These are phyloP conservation scores for Xestia ashworthii DNA, from an alignment of 2,888 invertebrate species.

Conservation along the genomic window DNA sequence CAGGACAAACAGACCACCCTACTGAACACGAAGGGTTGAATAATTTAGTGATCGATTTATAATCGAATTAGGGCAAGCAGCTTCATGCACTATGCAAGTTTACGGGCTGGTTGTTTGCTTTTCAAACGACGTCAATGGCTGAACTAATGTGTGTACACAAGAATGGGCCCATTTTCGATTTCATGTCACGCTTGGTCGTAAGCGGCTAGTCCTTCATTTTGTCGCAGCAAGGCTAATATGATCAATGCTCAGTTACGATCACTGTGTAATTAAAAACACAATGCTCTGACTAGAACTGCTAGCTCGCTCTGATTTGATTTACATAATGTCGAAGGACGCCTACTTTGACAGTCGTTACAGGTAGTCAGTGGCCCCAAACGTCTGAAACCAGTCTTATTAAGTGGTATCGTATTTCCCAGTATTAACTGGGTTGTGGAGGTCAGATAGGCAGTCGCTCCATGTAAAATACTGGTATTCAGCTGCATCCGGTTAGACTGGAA, in stretches of 20 bases:
- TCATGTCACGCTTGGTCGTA: no score
- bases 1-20: not conserved
- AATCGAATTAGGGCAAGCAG: not conserved
- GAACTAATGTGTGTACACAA: not conserved
- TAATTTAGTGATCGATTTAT: conserved; percentile 18
- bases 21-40: not conserved
- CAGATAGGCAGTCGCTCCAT: no score
- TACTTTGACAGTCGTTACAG: no score
- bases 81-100: not conserved
- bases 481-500: no score
- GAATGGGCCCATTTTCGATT: not conserved
- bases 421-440: no score
- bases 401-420: no score
- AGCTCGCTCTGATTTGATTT: no score
- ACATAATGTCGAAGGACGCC: not conserved
- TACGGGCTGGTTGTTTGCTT: not conserved
- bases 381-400: no score
- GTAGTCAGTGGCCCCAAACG: no score
- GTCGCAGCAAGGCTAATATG: not conserved
- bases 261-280: not conserved
- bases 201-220: not conserved
- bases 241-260: not conserved
- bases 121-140: not conserved
- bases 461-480: no score
- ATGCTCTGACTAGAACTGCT: no score